Evolutionary conservation across 2,797 vertebrate species (phyloP), one percentile per base, ranked within the genome.

Genomic region (Crocodylus rhombifer): DNA sequence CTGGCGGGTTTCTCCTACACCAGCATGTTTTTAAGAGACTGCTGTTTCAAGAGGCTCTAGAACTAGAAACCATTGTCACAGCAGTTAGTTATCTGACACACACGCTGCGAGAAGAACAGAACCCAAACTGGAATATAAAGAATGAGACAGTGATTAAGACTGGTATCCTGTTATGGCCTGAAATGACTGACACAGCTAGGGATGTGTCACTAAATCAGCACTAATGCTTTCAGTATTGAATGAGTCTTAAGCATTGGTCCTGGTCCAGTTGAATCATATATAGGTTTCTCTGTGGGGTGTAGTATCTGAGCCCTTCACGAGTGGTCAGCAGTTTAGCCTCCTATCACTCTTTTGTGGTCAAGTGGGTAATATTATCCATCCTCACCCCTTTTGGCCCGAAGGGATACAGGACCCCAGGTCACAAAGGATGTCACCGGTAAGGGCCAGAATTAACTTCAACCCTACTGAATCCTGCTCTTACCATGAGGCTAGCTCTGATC

Each of bases 141-240:
- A 96, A 91, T 91, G 95, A 96, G 95, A 94, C 33, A 2, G 86
- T 96, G 95, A 96, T 97, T 97, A 96, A 97, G 91, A 95, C 94
- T 0, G 26, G 56, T 95, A 96, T 97, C 95, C 96, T 96, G 92
- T 88, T 0, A 1, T 1, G 3, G 74, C 84, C 91, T 71, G 0
- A 0, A 79, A 80, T 83, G 63, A 85, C 78, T 94, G 76, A 76
- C 1, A 6, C 82, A 0, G 84, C 2, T 17, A 57, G 30, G 82
- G 83, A 88, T 91, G 17, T 78, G 42, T 91, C 84, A 65, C 81
- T 93, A 75, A 9, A 51, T 51, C 42, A 51, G 69, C 30, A 1
- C 82, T 51, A 57, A 81, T 86, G 84, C 80, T 2, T 0, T 64
- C 2, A 10, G 86, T 90, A 86, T 91, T 88, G 94, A 92, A 90